Evolutionary conservation across 2,113 vertebrate genomes (phyloP).

Genomic region (Gobius niger): DNA sequence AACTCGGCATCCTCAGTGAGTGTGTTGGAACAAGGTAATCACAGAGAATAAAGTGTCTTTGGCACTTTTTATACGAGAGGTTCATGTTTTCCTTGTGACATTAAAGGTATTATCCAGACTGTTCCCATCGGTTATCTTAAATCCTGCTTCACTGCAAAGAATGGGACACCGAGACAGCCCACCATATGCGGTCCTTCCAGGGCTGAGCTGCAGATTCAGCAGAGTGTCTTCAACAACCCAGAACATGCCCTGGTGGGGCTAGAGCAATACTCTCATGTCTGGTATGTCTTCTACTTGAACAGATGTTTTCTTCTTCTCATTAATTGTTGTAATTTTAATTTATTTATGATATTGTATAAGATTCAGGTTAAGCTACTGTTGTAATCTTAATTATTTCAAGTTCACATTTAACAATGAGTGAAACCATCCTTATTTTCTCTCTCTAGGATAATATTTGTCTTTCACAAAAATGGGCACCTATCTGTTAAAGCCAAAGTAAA

Average conservation of each 20-base stretch:
- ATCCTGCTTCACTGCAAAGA: slow-evolving; percentile 85
- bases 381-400: not conserved
- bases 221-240: slow-evolving; percentile 85
- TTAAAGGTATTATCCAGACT: slow-evolving; percentile 81
- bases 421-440: not conserved
- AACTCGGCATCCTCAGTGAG: not conserved
- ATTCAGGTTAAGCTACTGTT: too few relatives aligned
- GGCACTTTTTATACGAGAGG: not conserved
- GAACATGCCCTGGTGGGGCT: slow-evolving; percentile 84
- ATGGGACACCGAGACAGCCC: slow-evolving; percentile 86
- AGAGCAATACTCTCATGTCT: slow-evolving; percentile 87
- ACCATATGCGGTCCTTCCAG: slow-evolving; percentile 82
- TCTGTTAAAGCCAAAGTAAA: slow-evolving; percentile 87
- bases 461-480: slow-evolving; percentile 88
- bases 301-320: not conserved
- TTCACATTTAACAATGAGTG: too few relatives aligned
- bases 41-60: not conserved
- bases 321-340: not conserved
- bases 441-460: slow-evolving; percentile 86
- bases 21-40: slow-evolving; percentile 69
- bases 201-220: slow-evolving; percentile 78
- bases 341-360: too few relatives aligned
- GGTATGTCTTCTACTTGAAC: slow-evolving; percentile 68
- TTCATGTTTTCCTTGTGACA: slow-evolving; percentile 1
- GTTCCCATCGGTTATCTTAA: slow-evolving; percentile 84